Base-by-base conservation (phyloP, 2,797 vertebrate genomes). In the Artibeus jamaicensis region DNA sequence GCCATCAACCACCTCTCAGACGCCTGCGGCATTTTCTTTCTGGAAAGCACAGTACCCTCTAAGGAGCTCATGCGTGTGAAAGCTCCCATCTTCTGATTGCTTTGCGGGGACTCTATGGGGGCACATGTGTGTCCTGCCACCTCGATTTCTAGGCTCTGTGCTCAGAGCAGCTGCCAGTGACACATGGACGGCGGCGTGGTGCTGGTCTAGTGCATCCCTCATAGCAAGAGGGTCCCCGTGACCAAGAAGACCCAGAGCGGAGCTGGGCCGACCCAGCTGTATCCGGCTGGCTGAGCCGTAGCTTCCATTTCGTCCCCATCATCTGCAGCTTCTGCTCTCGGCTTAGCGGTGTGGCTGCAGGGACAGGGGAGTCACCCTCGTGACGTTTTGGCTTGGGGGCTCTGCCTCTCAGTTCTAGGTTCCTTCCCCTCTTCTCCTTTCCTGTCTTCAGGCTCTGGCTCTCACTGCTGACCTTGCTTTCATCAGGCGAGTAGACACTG, bases 401-500 rank as follows among this genome's bases (percentile, higher is more conserved):
- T 84, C 44, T 96, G 68, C 44, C 0, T 1, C 77, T 96, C 39
- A 3, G 26, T 84, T 85, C 85, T 50, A 32, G 62, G 32, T 29
- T 29, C 85, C 78, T 67, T 24, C 24, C 5, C 10, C 53, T 11
- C 4, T 42, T 94, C 77, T 42, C 94, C 77, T 90, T 95, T 92
- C 81, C 97, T 97, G 83, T 92, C 89, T 76, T 92, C 77, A 93
- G 78, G 76, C 70, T 57, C 74, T 95, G 96, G 90, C 84, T 96
- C 97, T 98, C 96, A 95, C 97, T 97, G 95, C 97, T 97, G 89
- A 97, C 93, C 94, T 96, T 96, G 97, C 96, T 97, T 96, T 98
- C 91, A 96, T 97, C 97, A 98, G 98, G 96, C 71, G 1, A 88
- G 78, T 44, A 92, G 22, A 53, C 11, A 91, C 68, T 88, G 86